Evolutionary conservation across 2,888 invertebrate genomes (phyloP), one percentile per base, ranked within the genome.

Genomic region (Idaea biselata): DNA sequence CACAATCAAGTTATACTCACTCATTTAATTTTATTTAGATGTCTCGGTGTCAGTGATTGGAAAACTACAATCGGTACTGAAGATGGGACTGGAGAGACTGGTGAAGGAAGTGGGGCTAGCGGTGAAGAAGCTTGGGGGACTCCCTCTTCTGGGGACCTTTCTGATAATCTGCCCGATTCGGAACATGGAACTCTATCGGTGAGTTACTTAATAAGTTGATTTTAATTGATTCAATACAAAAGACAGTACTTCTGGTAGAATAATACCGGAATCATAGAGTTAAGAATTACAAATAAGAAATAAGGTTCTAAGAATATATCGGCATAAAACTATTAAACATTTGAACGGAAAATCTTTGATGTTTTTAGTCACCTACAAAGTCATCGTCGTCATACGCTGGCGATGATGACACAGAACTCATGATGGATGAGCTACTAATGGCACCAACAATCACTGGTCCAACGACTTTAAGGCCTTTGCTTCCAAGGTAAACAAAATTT

Each of bases 121-220:
- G 97, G 97, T 0, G 97, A 97, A 83, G 97, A 97, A 77, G 95
- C 97, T 25, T 97, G 97, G 97, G 97, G 97, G 0, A 97, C 97
- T 0, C 97, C 97, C 4, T 97, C 97, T 0, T 97, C 97, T 71
- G 97, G 97, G 4, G 97, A 97, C 18, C 94, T 97, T 55, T 95
- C 96, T 70, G 97, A 97, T 73, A 96, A 97, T 69, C 91, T 95
- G 11, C 95, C 94, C 3, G 94, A 95, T 79, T 95, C 95, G 44
- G 96, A 96, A 67, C 94, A 93, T 77, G 95, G 95, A 68, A 94
- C 94, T 0, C 86, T 94, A 71, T 95, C 94, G 87, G 95, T 95
- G 87, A 92, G 92, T 60, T 55, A 2, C 7, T 33, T 11, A 5
- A 11, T 6, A 25, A 25, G 25, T 25, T 25, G 25, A 25, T 1